A percentile compares a stretch with the other conserved stretches of the same genome.
Evolutionary conservation across 2,113 vertebrate genomes (phyloP).

Genomic region (Muntiacus reevesi): DNA sequence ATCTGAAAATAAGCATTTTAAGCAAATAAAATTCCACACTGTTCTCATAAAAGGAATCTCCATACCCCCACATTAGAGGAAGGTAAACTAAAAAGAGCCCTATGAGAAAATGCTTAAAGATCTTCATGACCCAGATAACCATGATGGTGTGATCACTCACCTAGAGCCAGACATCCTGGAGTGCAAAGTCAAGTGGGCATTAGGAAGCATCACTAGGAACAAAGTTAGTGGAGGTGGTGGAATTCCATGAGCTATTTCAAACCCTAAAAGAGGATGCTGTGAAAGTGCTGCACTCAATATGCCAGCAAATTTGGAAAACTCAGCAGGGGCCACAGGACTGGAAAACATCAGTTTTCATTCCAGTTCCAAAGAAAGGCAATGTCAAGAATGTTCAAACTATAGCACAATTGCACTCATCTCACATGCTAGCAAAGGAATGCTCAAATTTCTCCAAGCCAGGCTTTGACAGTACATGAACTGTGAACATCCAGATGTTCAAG

Average conservation of each 20-base stretch:
- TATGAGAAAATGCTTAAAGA: neutral
- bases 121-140: neutral
- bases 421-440: neutral
- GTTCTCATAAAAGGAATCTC: neutral
- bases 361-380: neutral
- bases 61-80: neutral
- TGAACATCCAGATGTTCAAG: neutral
- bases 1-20: constrained; percentile 17
- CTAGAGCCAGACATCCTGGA: neutral
- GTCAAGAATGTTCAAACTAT: neutral
- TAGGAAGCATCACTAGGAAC: neutral
- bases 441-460: neutral
- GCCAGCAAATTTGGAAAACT: neutral
- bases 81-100: neutral
- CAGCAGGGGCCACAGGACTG: neutral
- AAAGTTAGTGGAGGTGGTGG: neutral
- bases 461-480: neutral
- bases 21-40: neutral
- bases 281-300: neutral
- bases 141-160: neutral
- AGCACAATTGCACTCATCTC: neutral
- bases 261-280: neutral
- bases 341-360: neutral
- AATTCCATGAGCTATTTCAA: neutral
- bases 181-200: neutral